phyloP scores from a whole-genome alignment of 2,797 vertebrate species.

The Microctenopoma stevenorrisi region DNA sequence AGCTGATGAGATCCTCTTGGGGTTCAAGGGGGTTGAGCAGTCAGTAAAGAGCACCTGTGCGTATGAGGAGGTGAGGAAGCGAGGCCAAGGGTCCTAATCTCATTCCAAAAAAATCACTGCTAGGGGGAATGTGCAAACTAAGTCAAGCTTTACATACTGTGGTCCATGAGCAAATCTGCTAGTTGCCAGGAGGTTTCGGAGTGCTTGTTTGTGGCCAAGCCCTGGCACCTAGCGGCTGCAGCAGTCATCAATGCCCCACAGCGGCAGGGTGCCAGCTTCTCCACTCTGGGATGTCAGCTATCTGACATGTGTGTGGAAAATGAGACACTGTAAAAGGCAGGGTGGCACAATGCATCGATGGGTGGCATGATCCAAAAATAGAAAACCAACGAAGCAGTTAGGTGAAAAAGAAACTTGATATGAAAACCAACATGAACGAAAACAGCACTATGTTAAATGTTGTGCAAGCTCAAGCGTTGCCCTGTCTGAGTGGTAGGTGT shows the following conservation, averaged over 20 bases:
- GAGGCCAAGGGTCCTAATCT: slow-evolving; percentile 42
- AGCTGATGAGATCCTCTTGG: slow-evolving; percentile 69
- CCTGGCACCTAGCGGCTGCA: slow-evolving; percentile 62
- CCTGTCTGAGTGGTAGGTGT: background rate
- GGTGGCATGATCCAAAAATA: slow-evolving; percentile 80
- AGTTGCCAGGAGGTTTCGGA: slow-evolving; percentile 55
- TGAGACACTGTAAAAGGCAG: slow-evolving; percentile 68
- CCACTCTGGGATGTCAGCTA: slow-evolving; percentile 72
- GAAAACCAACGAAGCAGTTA: slow-evolving; percentile 51
- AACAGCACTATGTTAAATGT: slow-evolving; percentile 2
- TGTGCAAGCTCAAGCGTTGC: background rate
- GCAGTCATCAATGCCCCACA: slow-evolving; percentile 62
- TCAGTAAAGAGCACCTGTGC: slow-evolving; percentile 62
- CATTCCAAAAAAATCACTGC: slow-evolving; percentile 56
- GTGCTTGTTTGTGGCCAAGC: slow-evolving; percentile 54
- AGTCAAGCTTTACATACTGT: slow-evolving; percentile 58
- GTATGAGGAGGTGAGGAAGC: slow-evolving; percentile 17
- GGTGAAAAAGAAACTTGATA: slow-evolving; percentile 28
- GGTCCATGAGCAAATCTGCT: slow-evolving; percentile 58
- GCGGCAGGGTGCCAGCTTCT: slow-evolving; percentile 69
- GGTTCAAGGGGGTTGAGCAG: slow-evolving; percentile 40
- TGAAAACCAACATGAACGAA: slow-evolving; percentile 1
- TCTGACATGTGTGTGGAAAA: slow-evolving; percentile 69
- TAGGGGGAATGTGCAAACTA: slow-evolving; percentile 70
- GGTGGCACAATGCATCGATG: slow-evolving; percentile 74